phyloP scores from a whole-genome alignment of 2,113 vertebrate genomes.

The Xiphophorus couchianus region DNA sequence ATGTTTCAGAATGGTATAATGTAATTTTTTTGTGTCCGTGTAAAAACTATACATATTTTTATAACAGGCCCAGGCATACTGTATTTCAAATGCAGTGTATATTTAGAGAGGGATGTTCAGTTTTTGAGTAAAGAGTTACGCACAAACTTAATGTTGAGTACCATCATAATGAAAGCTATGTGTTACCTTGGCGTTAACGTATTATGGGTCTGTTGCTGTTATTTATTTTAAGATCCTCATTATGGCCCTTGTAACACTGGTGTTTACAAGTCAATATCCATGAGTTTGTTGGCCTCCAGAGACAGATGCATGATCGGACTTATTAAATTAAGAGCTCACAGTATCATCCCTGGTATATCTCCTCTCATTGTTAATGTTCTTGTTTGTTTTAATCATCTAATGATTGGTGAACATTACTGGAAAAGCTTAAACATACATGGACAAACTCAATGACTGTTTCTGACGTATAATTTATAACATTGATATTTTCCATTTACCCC shows the following conservation, averaged over 20 bases:
- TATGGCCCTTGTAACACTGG: slow-evolving; percentile 46
- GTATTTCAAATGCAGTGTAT: no score
- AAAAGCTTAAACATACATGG: slow-evolving; percentile 17
- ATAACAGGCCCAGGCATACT: no score
- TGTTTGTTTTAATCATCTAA: slow-evolving; percentile 25
- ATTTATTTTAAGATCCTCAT: slow-evolving; percentile 46
- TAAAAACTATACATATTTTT: no score
- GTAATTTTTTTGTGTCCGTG: no score
- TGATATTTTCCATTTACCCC: slow-evolving; percentile 68
- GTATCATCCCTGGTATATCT: neutral
- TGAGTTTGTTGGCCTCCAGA: slow-evolving; percentile 56
- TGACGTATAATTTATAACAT: slow-evolving; percentile 67
- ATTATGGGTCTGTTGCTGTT: slow-evolving; percentile 9
- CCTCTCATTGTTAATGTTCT: slow-evolving; percentile 19
- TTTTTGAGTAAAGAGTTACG: no score
- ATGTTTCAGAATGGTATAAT: no score
- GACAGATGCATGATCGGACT: slow-evolving; percentile 63
- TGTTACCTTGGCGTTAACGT: no score
- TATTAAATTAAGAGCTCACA: slow-evolving; percentile 33
- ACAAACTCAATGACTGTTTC: slow-evolving; percentile 31
- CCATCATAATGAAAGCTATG: no score
- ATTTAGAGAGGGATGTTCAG: no score
- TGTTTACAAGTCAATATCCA: slow-evolving; percentile 50
- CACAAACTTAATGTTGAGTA: no score
- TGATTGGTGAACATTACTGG: slow-evolving; percentile 38